A percentile compares a stretch with the other conserved stretches of the same genome.
phyloP scores from a whole-genome alignment of 2,113 vertebrate genomes.

The Caretta caretta region DNA sequence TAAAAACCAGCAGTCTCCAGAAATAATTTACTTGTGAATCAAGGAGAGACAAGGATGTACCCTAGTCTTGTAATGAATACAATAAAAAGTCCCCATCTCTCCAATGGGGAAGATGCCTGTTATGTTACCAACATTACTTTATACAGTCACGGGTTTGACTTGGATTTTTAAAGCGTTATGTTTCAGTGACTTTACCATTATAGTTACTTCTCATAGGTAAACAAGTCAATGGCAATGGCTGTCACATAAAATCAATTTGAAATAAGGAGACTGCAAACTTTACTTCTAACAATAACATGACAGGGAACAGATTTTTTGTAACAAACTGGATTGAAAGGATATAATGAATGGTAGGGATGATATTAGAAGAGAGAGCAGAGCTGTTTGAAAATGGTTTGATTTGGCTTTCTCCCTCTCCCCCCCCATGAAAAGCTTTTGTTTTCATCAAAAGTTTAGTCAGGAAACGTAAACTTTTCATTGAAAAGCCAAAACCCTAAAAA shows the following conservation, averaged over 20 bases:
- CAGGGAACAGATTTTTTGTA: neutral
- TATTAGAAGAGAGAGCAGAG: neutral
- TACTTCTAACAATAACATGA: neutral
- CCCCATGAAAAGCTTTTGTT: neutral
- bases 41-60: neutral
- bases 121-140: neutral
- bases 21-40: neutral
- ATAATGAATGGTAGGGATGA: neutral
- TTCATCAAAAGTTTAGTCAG: neutral
- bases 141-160: neutral
- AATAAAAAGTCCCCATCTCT: neutral
- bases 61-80: neutral
- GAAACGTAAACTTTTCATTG: neutral
- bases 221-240: neutral
- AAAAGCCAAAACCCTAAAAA: neutral
- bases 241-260: slow-evolving; percentile 20
- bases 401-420: neutral
- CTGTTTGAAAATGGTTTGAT: neutral
- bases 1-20: neutral
- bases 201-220: slow-evolving; percentile 1
- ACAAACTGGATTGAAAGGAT: neutral
- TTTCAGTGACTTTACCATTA: slow-evolving; percentile 4
- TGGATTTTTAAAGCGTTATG: neutral
- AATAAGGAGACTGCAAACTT: neutral
- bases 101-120: neutral